Base-by-base conservation (phyloP, 2,113 vertebrate species). In the Platichthys flesus region DNA sequence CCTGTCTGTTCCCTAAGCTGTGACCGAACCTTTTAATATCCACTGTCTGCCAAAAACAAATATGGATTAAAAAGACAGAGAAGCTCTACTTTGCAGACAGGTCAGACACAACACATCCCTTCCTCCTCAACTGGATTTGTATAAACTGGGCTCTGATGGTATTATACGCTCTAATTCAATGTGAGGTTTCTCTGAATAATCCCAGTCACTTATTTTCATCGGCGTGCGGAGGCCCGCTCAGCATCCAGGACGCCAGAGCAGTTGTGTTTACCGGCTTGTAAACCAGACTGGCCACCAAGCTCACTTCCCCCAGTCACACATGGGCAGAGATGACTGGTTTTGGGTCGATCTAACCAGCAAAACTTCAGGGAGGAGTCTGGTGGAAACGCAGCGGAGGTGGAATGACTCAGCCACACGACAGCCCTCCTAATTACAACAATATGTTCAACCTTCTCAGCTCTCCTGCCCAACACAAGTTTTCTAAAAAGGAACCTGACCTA, bases 401-500 rank as follows among this genome's bases (percentile, higher is more conserved):
- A 18, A 65, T 85, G 85, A 87, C 76, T 84, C 89, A 81, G 57
- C 84, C 60, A 31, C 69, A 67, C 69, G 71, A 83, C 73, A 72
- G 81, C 78, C 54, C n/a, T 78, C 69, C 66, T 82, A 85, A 88
- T 85, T 78, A 88, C 87, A 83, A 81, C 89, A 87, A 85, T 76
- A 89, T 87, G 87, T 65, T 81, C 71, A 79, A 85, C 63, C 83
- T 67, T 61, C 79, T 71, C 78, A 83, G 80, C 82, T 71, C 49
- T 76, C 24, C 79, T 73, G 71, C 51, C n/a, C 9, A 71, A 74
- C 26, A 10, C 63, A 75, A 47, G 42, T 13, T 85, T 79, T 82
- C 74, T 74, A 69, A 82, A 68, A 82, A 69, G 71, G 70, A 79
- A 18, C 40, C 37, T 90, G 91, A 92, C 91, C 91, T 92, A 91